Evolutionary conservation across 2,888 invertebrate genomes (phyloP), one percentile per base, ranked within the genome.

Genomic region (Cancer borealis): DNA sequence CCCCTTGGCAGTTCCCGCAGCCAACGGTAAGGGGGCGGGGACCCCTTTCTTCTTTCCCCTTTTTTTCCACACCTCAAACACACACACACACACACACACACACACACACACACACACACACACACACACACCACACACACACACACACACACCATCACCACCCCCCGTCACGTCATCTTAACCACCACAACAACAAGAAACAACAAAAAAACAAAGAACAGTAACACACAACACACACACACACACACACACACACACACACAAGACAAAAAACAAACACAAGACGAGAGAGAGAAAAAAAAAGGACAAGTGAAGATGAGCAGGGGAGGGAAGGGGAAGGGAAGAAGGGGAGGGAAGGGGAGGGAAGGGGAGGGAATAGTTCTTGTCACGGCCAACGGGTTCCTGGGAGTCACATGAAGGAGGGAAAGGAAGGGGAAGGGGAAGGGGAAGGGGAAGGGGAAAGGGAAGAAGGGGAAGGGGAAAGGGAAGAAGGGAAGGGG

Each of bases 321-420:
- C 14, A 49, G 39, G 30, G 30, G 21, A 30, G 17, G 30, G n/a
- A 39, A 45, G 30, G 30, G 54, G 87, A 39, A 54, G 54, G 87
- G 30, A 54, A 88, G 87, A 49, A 88, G 88, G 87, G 12, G 84
- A 49, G 92, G 21, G 30, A 26, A 26, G 14, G 92, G 79, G 47
- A 79, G 79, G 46, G 92, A 46, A n/a, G 47, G 92, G 17, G 79
- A 21, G 79, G 26, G 88, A 1, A 54, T 54, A 17, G n/a, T 45
- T 88, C 45, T 45, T 88, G 88, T 88, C 88, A 88, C 88, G 88
- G 88, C 47, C 88, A 88, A 46, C 88, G 45, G 88, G 46, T 88
- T 88, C 47, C 47, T 88, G 46, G 88, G 88, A 88, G 47, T 17
- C 45, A 30, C 4, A 4, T 14, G 45, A 39, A 21, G 21, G n/a